Conservation (phyloP, 2,113 vertebrate genomes). For the Lophotis ruficrista region DNA sequence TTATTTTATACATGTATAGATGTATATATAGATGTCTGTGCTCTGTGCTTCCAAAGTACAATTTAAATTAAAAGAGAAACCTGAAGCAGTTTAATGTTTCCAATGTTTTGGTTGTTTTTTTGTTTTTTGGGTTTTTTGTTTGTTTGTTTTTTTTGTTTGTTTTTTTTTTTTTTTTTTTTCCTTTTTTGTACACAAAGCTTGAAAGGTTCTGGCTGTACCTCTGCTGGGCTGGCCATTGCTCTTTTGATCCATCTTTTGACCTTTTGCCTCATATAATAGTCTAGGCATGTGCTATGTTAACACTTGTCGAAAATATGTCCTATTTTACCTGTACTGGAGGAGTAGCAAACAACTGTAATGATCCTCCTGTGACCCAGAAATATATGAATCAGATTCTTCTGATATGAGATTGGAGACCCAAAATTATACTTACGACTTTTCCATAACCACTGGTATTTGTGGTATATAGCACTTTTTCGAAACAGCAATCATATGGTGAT, state of each 20-base stretch:
- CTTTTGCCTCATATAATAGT: neutral
- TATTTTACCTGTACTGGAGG: neutral
- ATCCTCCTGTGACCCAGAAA: neutral
- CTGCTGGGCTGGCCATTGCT: neutral
- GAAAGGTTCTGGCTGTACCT: neutral
- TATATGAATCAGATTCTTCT: neutral
- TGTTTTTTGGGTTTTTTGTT: too few relatives aligned
- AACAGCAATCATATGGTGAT: neutral
- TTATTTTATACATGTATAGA: neutral
- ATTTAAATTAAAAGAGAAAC: slow-evolving; percentile 49
- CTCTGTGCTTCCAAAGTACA: neutral
- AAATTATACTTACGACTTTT: neutral
- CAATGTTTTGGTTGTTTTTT: too few relatives aligned
- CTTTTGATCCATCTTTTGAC: slow-evolving; percentile 22
- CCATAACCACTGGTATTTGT: neutral
- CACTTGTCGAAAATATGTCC: neutral
- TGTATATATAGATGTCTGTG: neutral
- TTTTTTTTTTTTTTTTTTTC: neutral
- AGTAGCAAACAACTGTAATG: neutral
- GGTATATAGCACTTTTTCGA: neutral
- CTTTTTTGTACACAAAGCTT: neutral
- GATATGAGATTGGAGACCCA: neutral
- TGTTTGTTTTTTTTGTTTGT: too few relatives aligned
- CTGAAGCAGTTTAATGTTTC: slow-evolving; percentile 47
- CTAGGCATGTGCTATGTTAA: neutral